phyloP scores from a whole-genome alignment of 2,888 invertebrate genomes.

The Pseudococcus longispinus region DNA sequence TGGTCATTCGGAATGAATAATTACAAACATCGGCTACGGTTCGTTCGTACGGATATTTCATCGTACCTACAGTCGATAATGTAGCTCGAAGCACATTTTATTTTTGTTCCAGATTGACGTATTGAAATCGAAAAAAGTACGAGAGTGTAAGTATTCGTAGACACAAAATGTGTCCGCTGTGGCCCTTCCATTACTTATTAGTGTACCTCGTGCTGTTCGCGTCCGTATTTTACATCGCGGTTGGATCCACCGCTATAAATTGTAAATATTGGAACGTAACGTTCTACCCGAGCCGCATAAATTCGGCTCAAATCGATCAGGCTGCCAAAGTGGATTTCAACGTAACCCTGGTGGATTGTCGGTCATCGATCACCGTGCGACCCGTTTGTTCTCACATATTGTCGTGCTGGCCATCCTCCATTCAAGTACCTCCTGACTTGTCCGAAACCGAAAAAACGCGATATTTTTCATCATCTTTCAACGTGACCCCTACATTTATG shows the following conservation, averaged over 20 bases:
- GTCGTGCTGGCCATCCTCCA: neutral
- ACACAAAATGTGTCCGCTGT: constrained; percentile 68
- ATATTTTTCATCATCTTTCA: neutral
- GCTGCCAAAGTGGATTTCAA: neutral
- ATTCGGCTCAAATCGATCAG: neutral
- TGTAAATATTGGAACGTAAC: constrained; percentile 24
- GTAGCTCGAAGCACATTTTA: too few species aligned
- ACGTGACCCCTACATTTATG: neutral
- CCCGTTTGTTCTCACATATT: neutral
- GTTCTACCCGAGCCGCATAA: neutral
- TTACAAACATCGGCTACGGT: too few species aligned
- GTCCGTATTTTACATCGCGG: neutral
- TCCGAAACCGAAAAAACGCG: neutral
- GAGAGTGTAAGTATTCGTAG: too few species aligned
- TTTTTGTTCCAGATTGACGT: too few species aligned
- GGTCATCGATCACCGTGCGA: neutral
- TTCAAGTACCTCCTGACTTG: neutral
- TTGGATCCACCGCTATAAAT: neutral
- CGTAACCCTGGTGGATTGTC: neutral
- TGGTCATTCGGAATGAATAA: too few species aligned
- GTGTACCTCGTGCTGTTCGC: constrained; percentile 65
- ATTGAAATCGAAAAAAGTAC: too few species aligned
- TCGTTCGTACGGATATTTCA: too few species aligned
- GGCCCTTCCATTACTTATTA: constrained; percentile 69
- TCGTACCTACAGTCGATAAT: too few species aligned